These are phyloP conservation scores for Archocentrus centrarchus DNA, from an alignment of 2,113 vertebrate genomes.

Conservation along the genomic window DNA sequence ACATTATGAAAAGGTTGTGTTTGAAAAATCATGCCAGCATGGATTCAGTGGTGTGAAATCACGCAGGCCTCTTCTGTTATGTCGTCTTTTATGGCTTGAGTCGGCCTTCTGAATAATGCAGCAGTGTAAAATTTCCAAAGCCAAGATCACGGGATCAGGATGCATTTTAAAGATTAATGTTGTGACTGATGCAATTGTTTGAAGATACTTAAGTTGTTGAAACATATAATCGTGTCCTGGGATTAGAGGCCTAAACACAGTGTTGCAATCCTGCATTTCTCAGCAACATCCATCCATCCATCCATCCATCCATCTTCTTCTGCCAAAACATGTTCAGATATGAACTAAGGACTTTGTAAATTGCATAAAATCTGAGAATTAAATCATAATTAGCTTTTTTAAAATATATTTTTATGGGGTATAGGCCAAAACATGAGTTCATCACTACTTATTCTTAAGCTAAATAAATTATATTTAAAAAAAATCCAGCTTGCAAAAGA, in stretches of 20 bases:
- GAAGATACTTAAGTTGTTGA: slow-evolving; percentile 2
- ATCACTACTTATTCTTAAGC: background rate
- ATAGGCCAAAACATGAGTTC: background rate
- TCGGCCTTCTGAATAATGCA: background rate
- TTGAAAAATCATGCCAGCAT: background rate
- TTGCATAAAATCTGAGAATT: background rate
- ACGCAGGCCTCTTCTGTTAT: background rate
- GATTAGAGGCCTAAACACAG: background rate
- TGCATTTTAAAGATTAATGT: background rate
- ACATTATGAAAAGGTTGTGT: background rate
- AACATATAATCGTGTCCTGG: background rate
- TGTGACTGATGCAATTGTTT: background rate
- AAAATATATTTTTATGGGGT: background rate
- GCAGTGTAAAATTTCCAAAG: background rate
- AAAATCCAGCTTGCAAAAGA: background rate
- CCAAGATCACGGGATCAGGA: background rate
- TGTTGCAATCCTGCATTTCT: background rate
- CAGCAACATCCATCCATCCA: background rate
- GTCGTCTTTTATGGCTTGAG: background rate
- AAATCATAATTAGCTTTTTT: background rate
- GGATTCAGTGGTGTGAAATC: background rate
- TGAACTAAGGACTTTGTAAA: background rate
- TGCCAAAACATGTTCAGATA: no score
- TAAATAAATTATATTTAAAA: background rate
- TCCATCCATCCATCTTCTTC: no score